Evolutionary conservation across 2,113 vertebrate genomes (phyloP), one percentile per base, ranked within the genome.

Genomic region (Pristiophorus japonicus): DNA sequence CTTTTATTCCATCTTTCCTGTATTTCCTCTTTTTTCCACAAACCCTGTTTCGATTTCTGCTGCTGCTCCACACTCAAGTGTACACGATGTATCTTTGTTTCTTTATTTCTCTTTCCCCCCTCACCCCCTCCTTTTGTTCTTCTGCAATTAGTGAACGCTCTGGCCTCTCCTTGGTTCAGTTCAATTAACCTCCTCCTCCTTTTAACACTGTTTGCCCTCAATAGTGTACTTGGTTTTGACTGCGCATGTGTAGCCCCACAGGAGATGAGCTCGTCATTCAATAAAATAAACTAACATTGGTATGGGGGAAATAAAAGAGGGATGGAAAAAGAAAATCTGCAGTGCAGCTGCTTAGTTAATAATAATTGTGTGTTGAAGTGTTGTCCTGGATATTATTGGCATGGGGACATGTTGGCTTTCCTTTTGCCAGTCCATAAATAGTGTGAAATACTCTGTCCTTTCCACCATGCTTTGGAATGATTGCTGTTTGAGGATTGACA

Each of bases 391-490:
- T 92, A 38, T 63, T 92, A 92, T 92, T 92, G 88, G 59, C 88
- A 63, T 38, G n/a, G 55, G 59, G 16, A 65, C 59, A 92, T 92
- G n/a, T n/a, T n/a, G n/a, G 62, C 88, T 63, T 63, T 92, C 3
- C 34, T 92, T 65, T 34, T 38, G 88, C 88, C n/a, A 65, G 59
- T 92, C 88, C 88, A 63, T 63, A 92, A 92, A 92, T 65, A 92
- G 59, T 20, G n/a, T 92, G 59, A 65, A 92, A 62, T 63, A 55
- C 34, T 63, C 88, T 91, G 59, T 12, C n/a, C 88, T 92, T 92
- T 38, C 88, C 34, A 38, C 55, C 62, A 63, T 63, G 38, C 38
- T 6, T 81, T 81, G 62, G 59, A 38, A 92, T 42, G 30, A 63
- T 63, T 62, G 51, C 59, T 42, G 88, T 92, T 92, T 90, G 51